phyloP scores from a whole-genome alignment of 2,113 vertebrate genomes.

The Sorex fumeus region DNA sequence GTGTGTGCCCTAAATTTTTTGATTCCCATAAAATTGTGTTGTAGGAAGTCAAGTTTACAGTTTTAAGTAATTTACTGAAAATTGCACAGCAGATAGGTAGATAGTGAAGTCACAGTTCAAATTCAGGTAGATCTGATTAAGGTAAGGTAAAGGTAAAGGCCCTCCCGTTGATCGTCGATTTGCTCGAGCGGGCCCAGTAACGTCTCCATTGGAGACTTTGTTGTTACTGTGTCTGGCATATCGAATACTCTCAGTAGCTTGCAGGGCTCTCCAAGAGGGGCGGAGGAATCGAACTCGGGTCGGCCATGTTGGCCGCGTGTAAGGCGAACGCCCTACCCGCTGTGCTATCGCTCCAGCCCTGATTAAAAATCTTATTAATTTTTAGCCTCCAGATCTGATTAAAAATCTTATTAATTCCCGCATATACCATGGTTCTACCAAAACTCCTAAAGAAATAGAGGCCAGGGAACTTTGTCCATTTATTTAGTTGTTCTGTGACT shows the following conservation, averaged over 20 bases:
- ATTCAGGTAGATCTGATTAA: neutral
- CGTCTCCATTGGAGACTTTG: no score
- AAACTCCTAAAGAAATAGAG: slow-evolving; percentile 9
- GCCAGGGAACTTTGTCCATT: neutral
- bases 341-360: no score
- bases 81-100: neutral
- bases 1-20: neutral
- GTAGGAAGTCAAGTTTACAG: slow-evolving; percentile 9
- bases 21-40: neutral
- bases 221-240: no score
- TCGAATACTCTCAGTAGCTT: no score
- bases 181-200: no score
- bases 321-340: no score
- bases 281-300: no score
- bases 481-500: slow-evolving; percentile 30
- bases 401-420: neutral
- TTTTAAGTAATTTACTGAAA: neutral
- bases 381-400: slow-evolving; percentile 15
- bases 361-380: no score
- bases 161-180: no score
- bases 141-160: no score
- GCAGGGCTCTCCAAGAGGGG: no score
- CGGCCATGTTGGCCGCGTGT: no score
- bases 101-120: neutral
- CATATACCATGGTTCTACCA: neutral